Base-by-base conservation (phyloP, 2,888 invertebrate genomes). In the Leptinotarsa peninsularis region DNA sequence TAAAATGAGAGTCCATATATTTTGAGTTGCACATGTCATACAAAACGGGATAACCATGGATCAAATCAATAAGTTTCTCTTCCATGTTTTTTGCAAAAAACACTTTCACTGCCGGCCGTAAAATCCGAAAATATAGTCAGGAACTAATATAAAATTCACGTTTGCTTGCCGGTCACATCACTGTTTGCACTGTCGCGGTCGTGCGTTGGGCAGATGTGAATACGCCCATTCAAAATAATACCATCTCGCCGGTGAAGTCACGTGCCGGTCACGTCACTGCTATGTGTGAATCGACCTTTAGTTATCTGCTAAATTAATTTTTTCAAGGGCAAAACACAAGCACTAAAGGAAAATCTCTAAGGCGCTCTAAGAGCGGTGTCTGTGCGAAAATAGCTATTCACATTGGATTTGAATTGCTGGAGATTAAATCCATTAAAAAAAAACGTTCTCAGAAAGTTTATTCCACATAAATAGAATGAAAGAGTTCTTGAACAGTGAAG, bases 1-100 rank as follows among this genome's bases (percentile, higher is more conserved):
- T 69, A 27, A 69, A 69, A 54, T 69, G 56, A 54, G 69, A 56
- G 56, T 54, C 56, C 27, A 69, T 69, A 54, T 69, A 69, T 69
- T 69, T 69, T 69, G 52, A 23, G 56, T 69, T 54, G 27, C 27
- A 69, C 69, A 69, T 10, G 27, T 69, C 56, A 15, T 69, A 54
- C 56, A 69, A 54, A 17, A 69, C 69, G 33, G 69, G n/a, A 56
- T 54, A 69, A 56, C 43, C 56, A 27, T 54, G 27, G 66, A 66
- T 43, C 27, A 66, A 66, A 7, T 66, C 5, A 66, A 23, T 66
- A 23, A 66, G 66, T 66, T 66, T 66, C 66, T 66, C 66, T 15
- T 66, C 66, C 18, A 23, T 66, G 23, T 23, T 66, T 13, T 13
- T 66, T 66, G 27, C 18, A 66, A 23, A 66, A 21, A 13, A 66